Conservation (phyloP, 2,797 vertebrate species). For the Diplodus sargus region DNA sequence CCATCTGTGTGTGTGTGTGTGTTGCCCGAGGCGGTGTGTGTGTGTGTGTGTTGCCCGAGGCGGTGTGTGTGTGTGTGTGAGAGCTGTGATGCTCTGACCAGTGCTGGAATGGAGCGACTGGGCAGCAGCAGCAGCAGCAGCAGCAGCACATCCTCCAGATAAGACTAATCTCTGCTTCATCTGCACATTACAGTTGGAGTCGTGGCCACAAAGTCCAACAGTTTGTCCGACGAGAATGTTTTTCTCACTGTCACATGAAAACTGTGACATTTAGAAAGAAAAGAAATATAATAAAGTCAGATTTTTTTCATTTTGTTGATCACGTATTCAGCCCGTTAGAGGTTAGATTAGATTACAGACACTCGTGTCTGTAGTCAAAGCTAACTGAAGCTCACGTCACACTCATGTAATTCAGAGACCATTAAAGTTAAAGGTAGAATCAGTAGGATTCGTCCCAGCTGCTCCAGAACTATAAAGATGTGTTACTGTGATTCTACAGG, state of each 20-base stretch:
- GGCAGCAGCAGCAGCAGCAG: background rate
- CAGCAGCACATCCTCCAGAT: constrained; percentile 41
- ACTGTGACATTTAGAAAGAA: background rate
- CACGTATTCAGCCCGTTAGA: too few relatives aligned
- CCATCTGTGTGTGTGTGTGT: constrained; percentile 10
- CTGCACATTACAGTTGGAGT: constrained; percentile 27
- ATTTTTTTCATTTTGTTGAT: too few relatives aligned
- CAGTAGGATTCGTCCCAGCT: too few relatives aligned
- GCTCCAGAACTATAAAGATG: too few relatives aligned
- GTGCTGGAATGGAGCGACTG: background rate
- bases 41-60: constrained; percentile 10
- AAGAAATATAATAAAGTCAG: too few relatives aligned
- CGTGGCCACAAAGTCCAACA: background rate
- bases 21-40: constrained; percentile 15
- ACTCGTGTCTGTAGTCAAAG: too few relatives aligned
- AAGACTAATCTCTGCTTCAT: constrained; percentile 40
- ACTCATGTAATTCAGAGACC: too few relatives aligned
- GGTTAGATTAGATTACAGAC: too few relatives aligned
- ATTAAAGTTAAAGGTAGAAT: too few relatives aligned
- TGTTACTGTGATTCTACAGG: too few relatives aligned
- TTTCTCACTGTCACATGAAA: background rate
- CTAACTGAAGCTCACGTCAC: too few relatives aligned
- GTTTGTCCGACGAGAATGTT: background rate
- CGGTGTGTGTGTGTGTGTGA: background rate
- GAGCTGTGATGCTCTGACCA: constrained; percentile 24